Evolutionary conservation across 2,797 vertebrate species (phyloP).

Genomic region (Sebastes kiyomatsui): DNA sequence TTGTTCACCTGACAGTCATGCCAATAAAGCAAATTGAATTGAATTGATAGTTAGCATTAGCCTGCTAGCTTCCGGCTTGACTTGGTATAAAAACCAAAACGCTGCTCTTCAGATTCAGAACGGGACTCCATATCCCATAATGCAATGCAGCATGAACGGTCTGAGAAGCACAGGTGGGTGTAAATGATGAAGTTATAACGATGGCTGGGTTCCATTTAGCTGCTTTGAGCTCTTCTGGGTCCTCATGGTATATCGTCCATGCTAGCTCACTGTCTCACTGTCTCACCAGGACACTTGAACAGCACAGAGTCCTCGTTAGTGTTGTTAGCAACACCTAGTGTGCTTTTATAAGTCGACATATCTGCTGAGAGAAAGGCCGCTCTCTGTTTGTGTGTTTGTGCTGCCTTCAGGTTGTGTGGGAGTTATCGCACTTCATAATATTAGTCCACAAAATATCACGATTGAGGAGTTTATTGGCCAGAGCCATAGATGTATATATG

Average conservation of each 20-base stretch:
- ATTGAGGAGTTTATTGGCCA: too few relatives aligned
- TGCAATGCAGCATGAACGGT: background rate
- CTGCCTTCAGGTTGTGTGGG: background rate
- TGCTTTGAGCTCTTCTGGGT: background rate
- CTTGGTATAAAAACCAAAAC: background rate
- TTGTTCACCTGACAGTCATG: too few relatives aligned
- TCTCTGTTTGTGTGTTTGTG: conserved; percentile 22
- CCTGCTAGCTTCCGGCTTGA: too few relatives aligned
- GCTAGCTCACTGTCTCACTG: background rate
- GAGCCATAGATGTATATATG: too few relatives aligned
- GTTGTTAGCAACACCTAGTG: background rate
- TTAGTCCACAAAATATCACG: fast-evolving
- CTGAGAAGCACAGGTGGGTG: background rate
- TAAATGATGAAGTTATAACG: background rate
- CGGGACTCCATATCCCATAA: conserved; percentile 30
- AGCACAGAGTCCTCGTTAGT: background rate
- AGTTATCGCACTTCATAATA: background rate
- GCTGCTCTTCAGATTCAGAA: background rate
- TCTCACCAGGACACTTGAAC: too few relatives aligned
- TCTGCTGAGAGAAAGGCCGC: too few relatives aligned
- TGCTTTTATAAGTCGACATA: background rate
- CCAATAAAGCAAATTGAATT: too few relatives aligned
- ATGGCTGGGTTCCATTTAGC: background rate
- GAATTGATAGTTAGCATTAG: background rate
- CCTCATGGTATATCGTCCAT: background rate